Evolutionary conservation across 2,113 vertebrate species (phyloP).

Genomic region (Meles meles): DNA sequence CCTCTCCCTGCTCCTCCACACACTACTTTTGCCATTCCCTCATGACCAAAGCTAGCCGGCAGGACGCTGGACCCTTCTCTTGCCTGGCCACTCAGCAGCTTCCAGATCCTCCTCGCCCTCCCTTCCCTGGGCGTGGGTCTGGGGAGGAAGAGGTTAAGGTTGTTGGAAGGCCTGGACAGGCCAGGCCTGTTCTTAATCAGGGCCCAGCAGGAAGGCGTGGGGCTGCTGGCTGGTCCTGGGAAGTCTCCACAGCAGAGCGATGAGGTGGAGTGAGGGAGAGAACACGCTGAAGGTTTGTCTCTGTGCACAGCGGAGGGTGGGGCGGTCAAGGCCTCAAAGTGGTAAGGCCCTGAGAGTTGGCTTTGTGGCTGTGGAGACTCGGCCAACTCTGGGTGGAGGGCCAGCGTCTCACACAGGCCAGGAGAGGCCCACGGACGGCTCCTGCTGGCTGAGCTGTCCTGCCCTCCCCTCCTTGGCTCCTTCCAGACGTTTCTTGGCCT

Average conservation of each 20-base stretch:
- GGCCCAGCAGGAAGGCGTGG: constrained; percentile 29
- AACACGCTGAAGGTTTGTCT: neutral
- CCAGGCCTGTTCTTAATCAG: constrained; percentile 65
- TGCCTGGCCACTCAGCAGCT: neutral
- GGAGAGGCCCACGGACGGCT: neutral
- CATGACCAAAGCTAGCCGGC: neutral
- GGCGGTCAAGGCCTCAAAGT: neutral
- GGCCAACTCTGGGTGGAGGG: neutral
- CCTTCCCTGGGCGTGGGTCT: neutral
- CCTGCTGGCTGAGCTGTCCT: neutral
- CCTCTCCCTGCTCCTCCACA: neutral
- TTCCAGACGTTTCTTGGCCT: constrained; percentile 49
- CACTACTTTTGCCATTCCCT: neutral
- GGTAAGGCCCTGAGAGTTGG: neutral
- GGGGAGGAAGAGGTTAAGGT: constrained; percentile 62
- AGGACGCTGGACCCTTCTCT: neutral
- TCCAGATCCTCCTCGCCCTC: neutral
- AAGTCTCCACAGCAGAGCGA: neutral
- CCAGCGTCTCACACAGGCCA: neutral
- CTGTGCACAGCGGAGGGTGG: neutral
- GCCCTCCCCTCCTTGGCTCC: constrained; percentile 12
- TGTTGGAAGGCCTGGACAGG: neutral
- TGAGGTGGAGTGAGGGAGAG: constrained; percentile 33
- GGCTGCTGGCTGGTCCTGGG: neutral
- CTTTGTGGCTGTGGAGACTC: neutral